Evolutionary conservation across 2,888 invertebrate species (phyloP), one percentile per base, ranked within the genome.

Genomic region (Pedicia rivosa): DNA sequence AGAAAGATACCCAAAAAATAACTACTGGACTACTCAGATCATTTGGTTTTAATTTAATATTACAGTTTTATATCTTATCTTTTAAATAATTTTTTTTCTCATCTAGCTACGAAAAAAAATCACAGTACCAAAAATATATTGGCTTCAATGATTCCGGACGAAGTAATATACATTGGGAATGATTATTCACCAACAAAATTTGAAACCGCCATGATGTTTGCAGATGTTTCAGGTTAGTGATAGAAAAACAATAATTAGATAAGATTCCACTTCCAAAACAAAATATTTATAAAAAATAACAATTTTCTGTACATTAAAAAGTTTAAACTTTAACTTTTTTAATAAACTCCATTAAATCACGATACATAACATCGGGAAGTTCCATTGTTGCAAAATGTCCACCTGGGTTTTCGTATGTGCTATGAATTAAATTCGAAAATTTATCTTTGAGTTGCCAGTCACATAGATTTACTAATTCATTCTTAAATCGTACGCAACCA

Each of bases 331-430:
- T 30, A 2, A 53, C 54, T 42, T 66, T 65, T 2, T 57, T 50
- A 0, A 77, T 66, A 37, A 76, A 75, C 2, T 58, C 51, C 50
- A 70, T 72, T 7, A 92, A 57, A 51, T 90, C 86, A 0, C 69
- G 59, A 3, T 80, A 74, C 17, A 92, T 49, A 0, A 78, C 47
- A 27, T 70, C 57, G 0, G 91, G 87, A 41, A 72, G 65, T 54
- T 92, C 86, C 38, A 88, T 63, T 0, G 87, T 84, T 0, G 80
- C 78, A 56, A 90, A 94, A 55, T 91, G 91, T 0, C 92, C 92
- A 2, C 86, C 87, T 3, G 69, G 63, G 0, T 68, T 62, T 22
- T 76, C 65, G 29, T 75, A 63, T 0, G 70, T 75, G 47, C 71
- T 72, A 33, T 75, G 78, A 4, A 82, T 61, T 33, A 87, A 57